Conservation (phyloP, 64 coral and sea anemone species). For the Actinia tenebrosa region DNA sequence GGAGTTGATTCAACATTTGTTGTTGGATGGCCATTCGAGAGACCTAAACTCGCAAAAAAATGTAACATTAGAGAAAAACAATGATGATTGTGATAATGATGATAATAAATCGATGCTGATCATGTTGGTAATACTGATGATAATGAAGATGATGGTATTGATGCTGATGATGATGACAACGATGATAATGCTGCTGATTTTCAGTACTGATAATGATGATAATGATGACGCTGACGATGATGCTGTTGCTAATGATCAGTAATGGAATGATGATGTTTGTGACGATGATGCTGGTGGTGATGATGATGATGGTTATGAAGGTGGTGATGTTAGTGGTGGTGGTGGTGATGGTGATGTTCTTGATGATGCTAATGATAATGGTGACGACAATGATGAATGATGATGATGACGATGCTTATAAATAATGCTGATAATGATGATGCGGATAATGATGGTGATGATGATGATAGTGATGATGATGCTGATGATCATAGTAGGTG, state of each 20-base stretch:
- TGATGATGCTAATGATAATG: neutral
- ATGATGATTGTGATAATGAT: neutral
- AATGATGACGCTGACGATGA: neutral
- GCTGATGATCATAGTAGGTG: neutral
- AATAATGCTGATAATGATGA: neutral
- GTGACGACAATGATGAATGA: neutral
- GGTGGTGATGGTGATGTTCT: neutral
- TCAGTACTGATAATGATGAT: neutral
- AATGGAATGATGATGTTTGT: neutral
- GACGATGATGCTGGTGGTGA: neutral
- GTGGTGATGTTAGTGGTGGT: neutral
- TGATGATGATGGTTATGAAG: neutral
- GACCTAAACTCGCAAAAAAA: conserved; percentile 26
- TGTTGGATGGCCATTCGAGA: conserved; percentile 78
- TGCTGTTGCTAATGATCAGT: neutral
- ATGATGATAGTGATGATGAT: neutral
- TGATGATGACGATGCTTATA: neutral
- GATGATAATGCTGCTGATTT: neutral
- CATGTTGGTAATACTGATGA: neutral
- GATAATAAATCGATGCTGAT: neutral
- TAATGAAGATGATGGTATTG: neutral
- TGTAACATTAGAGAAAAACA: neutral
- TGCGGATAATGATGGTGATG: neutral
- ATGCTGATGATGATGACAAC: neutral
- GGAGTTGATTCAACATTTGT: conserved; percentile 62